phyloP scores from a whole-genome alignment of 2,797 vertebrate species.

The Clamator glandarius region DNA sequence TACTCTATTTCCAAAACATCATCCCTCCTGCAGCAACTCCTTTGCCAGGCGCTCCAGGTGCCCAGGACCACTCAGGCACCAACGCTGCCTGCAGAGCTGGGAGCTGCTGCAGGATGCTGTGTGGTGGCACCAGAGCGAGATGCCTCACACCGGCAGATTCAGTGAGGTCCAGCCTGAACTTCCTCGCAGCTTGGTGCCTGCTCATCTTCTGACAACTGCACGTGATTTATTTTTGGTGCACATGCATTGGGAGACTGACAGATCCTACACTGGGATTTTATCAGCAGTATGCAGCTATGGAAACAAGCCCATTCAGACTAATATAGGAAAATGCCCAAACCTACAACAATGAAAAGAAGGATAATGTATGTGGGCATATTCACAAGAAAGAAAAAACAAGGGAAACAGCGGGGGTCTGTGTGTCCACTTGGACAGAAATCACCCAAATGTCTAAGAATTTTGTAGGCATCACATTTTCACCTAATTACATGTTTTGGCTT shows the following conservation, averaged over 20 bases:
- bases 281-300: conserved; percentile 36
- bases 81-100: not conserved
- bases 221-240: conserved; percentile 27
- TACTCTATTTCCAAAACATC: not conserved
- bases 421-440: not conserved
- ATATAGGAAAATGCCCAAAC: conserved; percentile 35
- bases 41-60: not conserved
- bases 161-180: not conserved
- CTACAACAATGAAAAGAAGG: conserved; percentile 1
- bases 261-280: conserved; percentile 31
- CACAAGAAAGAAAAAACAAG: not conserved
- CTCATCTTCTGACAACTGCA: not conserved
- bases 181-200: not conserved
- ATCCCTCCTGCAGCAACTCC: not conserved
- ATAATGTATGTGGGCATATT: not conserved
- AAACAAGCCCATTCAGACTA: conserved; percentile 48
- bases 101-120: not conserved
- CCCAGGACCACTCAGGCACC: not conserved
- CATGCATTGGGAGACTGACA: not conserved
- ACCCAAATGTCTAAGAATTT: not conserved
- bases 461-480: not conserved
- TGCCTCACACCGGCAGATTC: not conserved
- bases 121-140: accelerated
- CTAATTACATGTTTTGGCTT: not conserved
- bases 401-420: not conserved